Conservation (phyloP, 2,797 vertebrate genomes). For the Enteromius argenteus region DNA sequence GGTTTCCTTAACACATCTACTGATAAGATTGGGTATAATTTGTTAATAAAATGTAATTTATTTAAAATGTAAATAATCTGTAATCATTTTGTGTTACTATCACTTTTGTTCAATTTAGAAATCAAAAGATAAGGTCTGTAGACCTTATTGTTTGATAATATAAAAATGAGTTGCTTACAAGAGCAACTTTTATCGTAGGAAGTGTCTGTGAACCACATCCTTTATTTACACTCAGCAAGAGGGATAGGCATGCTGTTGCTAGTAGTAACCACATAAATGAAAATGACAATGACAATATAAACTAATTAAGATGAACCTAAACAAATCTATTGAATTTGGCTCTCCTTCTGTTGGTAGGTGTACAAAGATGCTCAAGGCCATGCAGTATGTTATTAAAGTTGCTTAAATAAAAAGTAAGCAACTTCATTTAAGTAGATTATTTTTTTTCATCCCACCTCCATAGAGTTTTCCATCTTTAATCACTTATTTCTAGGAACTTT, state of each 20-base stretch:
- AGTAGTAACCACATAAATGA: neutral
- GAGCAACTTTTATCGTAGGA: neutral
- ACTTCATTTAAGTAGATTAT: neutral
- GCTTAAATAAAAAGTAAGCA: neutral
- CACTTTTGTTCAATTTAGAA: neutral
- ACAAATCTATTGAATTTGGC: constrained; percentile 1
- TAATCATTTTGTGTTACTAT: neutral
- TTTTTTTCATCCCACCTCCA: neutral
- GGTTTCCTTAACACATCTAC: neutral
- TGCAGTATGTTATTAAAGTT: neutral
- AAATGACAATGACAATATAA: neutral
- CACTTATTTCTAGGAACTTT: neutral
- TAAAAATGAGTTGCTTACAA: neutral
- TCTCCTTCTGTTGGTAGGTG: neutral
- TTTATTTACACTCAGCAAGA: neutral
- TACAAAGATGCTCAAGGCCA: neutral
- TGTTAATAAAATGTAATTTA: no score
- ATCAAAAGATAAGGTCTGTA: neutral
- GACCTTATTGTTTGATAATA: neutral
- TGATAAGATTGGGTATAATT: neutral
- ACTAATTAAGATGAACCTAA: neutral
- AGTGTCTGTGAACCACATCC: neutral
- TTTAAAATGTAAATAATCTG: no score
- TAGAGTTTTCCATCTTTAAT: neutral
- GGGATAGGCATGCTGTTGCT: neutral